These are phyloP conservation scores for Ametastegia equiseti DNA, from an alignment of 2,888 invertebrate species.

Conservation along the genomic window DNA sequence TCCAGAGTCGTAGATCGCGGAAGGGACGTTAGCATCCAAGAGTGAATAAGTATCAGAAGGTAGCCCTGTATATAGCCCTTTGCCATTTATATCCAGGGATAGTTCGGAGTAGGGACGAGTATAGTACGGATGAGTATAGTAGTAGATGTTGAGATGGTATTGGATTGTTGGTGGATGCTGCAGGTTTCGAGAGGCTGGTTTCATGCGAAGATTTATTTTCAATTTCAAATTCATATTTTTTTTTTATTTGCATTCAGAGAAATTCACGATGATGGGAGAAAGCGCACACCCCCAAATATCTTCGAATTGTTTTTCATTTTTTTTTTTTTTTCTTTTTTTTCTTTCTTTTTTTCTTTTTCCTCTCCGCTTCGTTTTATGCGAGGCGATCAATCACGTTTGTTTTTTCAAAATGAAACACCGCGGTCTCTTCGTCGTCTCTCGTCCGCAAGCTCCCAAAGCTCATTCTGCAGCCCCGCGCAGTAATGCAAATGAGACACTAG, in stretches of 20 bases:
- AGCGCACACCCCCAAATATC: background rate
- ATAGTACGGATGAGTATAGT: too few species aligned
- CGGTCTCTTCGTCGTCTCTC: background rate
- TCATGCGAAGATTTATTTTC: slow-evolving; percentile 60
- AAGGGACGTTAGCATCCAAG: too few species aligned
- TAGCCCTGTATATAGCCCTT: too few species aligned
- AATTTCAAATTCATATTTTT: slow-evolving; percentile 58
- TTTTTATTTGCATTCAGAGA: background rate
- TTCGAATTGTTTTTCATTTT: background rate
- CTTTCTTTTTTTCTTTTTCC: slow-evolving; percentile 2
- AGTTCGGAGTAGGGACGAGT: slow-evolving; percentile 59
- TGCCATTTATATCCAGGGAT: slow-evolving; percentile 52
- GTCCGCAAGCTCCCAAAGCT: background rate
- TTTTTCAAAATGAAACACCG: slow-evolving; percentile 47
- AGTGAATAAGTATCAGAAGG: background rate
- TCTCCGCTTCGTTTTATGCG: slow-evolving; percentile 40
- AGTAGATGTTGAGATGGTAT: too few species aligned
- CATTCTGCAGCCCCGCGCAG: background rate
- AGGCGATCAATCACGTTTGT: slow-evolving; percentile 54
- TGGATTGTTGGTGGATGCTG: too few species aligned
- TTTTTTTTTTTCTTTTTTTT: slow-evolving; percentile 1
- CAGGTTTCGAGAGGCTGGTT: slow-evolving; percentile 29
- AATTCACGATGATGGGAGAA: background rate
- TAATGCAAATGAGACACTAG: background rate
- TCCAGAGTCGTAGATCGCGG: too few species aligned